Conservation (phyloP, 2,888 invertebrate genomes). For the Nomada goodeniana region DNA sequence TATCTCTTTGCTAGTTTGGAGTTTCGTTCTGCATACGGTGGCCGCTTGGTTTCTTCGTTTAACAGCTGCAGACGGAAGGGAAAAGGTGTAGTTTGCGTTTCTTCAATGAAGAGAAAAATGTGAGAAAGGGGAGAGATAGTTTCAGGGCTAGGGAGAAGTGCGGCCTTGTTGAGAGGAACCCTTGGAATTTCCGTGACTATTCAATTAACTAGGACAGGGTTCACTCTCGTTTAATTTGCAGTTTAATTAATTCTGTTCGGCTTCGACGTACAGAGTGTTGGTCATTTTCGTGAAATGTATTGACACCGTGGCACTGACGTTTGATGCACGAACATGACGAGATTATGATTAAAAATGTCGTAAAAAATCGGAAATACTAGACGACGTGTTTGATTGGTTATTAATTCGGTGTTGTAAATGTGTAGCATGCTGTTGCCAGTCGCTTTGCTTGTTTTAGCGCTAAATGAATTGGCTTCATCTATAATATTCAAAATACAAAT, state of each 20-base stretch:
- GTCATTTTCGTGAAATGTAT: slow-evolving; percentile 3
- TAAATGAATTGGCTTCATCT: too few species aligned
- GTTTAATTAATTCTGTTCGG: background rate
- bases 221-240: slow-evolving; percentile 7
- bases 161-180: too few species aligned
- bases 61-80: too few species aligned
- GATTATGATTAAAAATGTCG: background rate
- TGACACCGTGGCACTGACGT: background rate
- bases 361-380: background rate
- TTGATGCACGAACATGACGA: background rate
- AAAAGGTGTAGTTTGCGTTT: background rate
- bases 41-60: background rate
- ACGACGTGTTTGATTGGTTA: too few species aligned
- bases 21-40: background rate
- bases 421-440: too few species aligned
- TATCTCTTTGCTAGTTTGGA: background rate
- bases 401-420: too few species aligned
- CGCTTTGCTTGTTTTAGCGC: too few species aligned
- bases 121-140: background rate
- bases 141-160: too few species aligned
- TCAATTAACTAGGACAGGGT: background rate
- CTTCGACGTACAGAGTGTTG: background rate
- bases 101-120: background rate
- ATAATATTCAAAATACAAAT: too few species aligned
- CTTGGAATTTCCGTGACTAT: background rate